Conservation (phyloP, 1,140 invertebrate genomes). For the Euwallacea fornicatus region DNA sequence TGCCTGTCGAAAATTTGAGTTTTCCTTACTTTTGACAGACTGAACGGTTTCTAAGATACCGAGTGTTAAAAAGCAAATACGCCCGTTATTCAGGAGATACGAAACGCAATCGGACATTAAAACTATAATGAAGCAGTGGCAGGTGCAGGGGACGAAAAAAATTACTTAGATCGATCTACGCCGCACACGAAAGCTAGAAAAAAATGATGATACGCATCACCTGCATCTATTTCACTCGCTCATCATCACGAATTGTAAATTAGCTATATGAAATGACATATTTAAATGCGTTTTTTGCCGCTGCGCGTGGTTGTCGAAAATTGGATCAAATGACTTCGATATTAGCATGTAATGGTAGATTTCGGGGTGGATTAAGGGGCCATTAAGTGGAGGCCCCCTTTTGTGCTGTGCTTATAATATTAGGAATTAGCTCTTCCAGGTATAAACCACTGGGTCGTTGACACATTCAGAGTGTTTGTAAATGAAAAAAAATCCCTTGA, state of each 20-base stretch:
- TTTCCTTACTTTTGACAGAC: no score
- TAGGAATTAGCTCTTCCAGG: no score
- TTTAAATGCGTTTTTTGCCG: conserved; percentile 20
- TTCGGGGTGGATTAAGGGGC: conserved; percentile 17
- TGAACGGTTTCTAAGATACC: no score
- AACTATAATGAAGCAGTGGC: conserved; percentile 25
- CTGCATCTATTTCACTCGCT: conserved; percentile 25
- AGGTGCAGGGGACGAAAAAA: conserved; percentile 23
- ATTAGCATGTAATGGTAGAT: conserved; percentile 26
- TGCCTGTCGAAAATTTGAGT: no score
- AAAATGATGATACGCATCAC: conserved; percentile 20
- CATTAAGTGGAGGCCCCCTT: conserved; percentile 14
- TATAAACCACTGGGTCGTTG: no score
- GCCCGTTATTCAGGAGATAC: no score
- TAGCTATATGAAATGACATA: conserved; percentile 24
- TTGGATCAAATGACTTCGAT: conserved; percentile 16
- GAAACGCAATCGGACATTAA: no score
- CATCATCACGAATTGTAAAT: conserved; percentile 28
- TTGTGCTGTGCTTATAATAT: background rate
- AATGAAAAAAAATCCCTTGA: no score
- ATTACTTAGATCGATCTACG: conserved; percentile 31
- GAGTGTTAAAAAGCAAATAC: no score
- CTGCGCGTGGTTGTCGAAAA: conserved; percentile 11
- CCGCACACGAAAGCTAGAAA: conserved; percentile 21
- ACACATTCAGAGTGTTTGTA: no score